Evolutionary conservation across 2,797 vertebrate genomes (phyloP), one percentile per base, ranked within the genome.

Genomic region (Mallotus villosus): DNA sequence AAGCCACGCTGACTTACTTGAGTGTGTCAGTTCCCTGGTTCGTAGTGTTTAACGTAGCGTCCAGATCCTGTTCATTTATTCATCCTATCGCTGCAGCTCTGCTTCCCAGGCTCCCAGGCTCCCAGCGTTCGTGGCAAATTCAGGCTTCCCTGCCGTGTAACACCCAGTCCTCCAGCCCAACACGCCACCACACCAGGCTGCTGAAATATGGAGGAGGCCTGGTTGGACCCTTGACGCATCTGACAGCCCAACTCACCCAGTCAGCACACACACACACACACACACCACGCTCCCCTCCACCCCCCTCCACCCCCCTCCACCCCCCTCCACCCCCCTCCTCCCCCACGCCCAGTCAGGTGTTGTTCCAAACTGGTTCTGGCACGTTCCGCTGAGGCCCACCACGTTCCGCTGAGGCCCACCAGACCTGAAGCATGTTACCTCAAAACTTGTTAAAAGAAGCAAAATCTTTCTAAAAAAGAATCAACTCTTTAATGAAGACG

Each of bases 61-160:
- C 85, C 21, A 57, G 69, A 74, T 85, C 73, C 78, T 88, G 84
- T 91, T 90, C 82, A 93, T 93, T 93, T 91, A 92, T 94, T 93
- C 81, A 94, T 92, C 85, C 72, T 84, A 88, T 89, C 87, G 88
- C 88, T 84, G 84, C 88, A 83, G 84, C 83, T 91, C 83, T 88
- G 80, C 84, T 81, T 89, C n/a, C n/a, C n/a, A n/a, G n/a, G n/a
- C n/a, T 92, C 91, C 88, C 84, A 76, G 85, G 89, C 80, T 75
- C 79, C 80, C 83, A 83, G 79, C 74, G 83, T 87, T 88, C 82
- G 80, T 85, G 86, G 87, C 74, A 88, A 89, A 86, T 85, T 81
- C 82, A 72, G 75, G 41, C 78, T 65, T 78, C 62, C 71, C 78
- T 84, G 81, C 77, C 79, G 82, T 82, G 53, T 73, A 53, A 73